Evolutionary conservation across 2,888 invertebrate species (phyloP).

Genomic region (Ophion costatus): DNA sequence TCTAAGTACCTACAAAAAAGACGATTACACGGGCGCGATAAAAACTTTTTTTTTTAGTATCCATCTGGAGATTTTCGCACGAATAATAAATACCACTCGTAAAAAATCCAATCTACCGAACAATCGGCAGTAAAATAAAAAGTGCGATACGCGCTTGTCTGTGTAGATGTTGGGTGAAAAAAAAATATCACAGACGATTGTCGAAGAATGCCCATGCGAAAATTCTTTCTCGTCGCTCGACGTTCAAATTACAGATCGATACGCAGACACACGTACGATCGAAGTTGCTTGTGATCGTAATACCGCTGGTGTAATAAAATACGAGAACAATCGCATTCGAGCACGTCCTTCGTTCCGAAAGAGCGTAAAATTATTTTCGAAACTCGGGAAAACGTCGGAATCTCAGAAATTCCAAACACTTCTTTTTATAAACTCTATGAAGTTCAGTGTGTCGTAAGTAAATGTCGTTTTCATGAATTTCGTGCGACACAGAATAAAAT

Average conservation of each 20-base stretch:
- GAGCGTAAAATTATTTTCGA: too few relatives aligned
- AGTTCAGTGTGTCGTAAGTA: too few relatives aligned
- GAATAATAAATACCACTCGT: too few relatives aligned
- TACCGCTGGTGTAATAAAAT: neutral
- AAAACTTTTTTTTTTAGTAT: too few relatives aligned
- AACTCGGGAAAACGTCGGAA: neutral
- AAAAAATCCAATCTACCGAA: neutral
- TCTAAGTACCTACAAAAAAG: neutral
- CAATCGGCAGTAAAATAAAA: neutral
- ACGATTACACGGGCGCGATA: too few relatives aligned
- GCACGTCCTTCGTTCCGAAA: neutral
- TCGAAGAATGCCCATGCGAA: neutral
- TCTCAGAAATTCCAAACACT: too few relatives aligned
- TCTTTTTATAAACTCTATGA: too few relatives aligned
- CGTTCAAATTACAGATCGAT: slow-evolving; percentile 46
- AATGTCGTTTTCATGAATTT: too few relatives aligned
- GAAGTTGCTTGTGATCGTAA: neutral
- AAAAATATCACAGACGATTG: slow-evolving; percentile 19
- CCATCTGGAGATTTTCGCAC: too few relatives aligned
- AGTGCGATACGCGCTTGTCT: neutral
- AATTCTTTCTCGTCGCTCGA: neutral
- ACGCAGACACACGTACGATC: neutral
- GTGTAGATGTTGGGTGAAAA: neutral
- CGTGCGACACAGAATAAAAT: too few relatives aligned
- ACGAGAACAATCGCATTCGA: neutral